A percentile compares a stretch with the other conserved stretches of the same genome.
phyloP scores from a whole-genome alignment of 2,113 vertebrate species.

The Kobus ellipsiprymnus region DNA sequence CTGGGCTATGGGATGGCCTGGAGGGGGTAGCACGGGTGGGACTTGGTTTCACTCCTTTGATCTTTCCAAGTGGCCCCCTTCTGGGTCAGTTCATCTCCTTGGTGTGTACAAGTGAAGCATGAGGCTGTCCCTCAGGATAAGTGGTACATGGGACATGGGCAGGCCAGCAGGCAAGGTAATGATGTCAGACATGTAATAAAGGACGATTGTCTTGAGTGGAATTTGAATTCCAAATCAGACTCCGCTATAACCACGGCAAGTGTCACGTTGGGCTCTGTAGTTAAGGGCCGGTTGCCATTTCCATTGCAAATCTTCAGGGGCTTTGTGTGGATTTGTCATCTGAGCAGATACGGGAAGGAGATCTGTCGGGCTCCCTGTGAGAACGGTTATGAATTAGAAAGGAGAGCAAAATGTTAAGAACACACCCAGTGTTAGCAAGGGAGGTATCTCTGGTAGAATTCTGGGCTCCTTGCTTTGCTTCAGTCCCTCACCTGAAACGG shows the following conservation, averaged over 20 bases:
- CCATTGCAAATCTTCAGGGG: not conserved
- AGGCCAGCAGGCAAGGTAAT: not conserved
- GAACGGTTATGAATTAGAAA: not conserved
- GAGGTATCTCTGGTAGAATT: accelerated
- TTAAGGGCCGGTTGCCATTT: not conserved
- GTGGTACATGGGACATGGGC: accelerated
- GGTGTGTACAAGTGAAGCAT: not conserved
- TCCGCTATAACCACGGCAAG: not conserved
- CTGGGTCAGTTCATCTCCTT: not conserved
- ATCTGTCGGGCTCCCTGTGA: not conserved
- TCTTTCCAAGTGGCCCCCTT: not conserved
- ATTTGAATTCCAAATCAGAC: conserved; percentile 59
- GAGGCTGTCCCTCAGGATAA: accelerated
- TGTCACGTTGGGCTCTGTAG: not conserved
- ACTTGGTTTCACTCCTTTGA: not conserved
- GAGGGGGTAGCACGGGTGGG: accelerated
- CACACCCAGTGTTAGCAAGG: accelerated
- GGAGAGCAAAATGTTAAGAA: not conserved
- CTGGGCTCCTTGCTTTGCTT: not conserved
- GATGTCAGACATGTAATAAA: not conserved
- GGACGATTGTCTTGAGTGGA: not conserved
- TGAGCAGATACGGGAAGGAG: not conserved
- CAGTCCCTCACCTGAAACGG: not conserved
- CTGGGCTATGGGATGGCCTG: not conserved
- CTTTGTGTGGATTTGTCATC: not conserved